Base-by-base conservation (phyloP, 2,888 invertebrate genomes). In the Terebella lapidaria region DNA sequence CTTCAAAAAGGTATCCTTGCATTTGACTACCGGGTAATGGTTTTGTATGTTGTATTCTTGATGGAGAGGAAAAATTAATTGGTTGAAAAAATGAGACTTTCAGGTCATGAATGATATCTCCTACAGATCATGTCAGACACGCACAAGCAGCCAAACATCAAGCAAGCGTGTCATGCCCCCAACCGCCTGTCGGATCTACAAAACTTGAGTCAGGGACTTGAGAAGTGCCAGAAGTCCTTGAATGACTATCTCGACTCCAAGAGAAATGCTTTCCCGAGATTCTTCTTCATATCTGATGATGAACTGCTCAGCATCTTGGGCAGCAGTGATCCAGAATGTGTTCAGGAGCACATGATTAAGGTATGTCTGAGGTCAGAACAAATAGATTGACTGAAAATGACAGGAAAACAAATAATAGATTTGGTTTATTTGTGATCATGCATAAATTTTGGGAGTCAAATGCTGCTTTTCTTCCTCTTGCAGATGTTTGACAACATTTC, bases 331-430 rank as follows among this genome's bases (percentile, higher is more conserved):
- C 88, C 91, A 10, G 84, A 84, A 57, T 89, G 89, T 71, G 91
- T 94, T 5, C 94, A 94, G 79, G 91, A 93, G 72, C 92, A 94
- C 75, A 91, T 94, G 85, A 90, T 92, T 58, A 94, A 94, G 86
- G 89, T 89, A 26, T 29, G 57, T 15, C 22, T 35, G 10, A 15
- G 10, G 54, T 15, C 49, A n/a, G n/a, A n/a, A n/a, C n/a, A n/a
- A 18, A 42, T 15, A 18, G 42, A 18, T 15, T 42, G 42, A 42
- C 18, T 49, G 49, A 42, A 42, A 42, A 42, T 42, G 42, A 42
- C 10, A 42, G 10, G 22, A 20, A 20, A 20, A 49, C 22, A 10
- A 49, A 49, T 49, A 5, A 22, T 20, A 20, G 49, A 42, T 15
- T 49, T n/a, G 22, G 10, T 49, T 10, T 15, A 42, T 42, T 15